Evolutionary conservation across 2,797 vertebrate species (phyloP).

Genomic region (Myripristis jacobus): DNA sequence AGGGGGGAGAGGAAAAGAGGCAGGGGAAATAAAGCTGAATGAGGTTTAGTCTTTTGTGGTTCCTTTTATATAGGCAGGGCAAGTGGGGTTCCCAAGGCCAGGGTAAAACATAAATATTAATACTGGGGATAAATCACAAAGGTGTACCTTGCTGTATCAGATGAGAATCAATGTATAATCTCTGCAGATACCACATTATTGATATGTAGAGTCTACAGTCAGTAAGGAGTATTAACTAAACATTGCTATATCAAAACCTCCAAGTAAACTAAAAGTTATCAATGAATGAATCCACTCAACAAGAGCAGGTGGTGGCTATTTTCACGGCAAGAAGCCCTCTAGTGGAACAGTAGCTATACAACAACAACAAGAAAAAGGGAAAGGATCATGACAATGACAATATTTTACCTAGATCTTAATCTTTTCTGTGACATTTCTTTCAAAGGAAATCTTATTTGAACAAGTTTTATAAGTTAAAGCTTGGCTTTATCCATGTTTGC

Average conservation of each 20-base stretch:
- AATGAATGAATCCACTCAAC: too few relatives aligned
- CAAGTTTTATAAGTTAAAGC: too few relatives aligned
- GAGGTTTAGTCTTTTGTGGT: not conserved
- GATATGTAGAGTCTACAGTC: not conserved
- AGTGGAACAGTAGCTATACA: slow-evolving; percentile 30
- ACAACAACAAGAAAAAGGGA: slow-evolving; percentile 10
- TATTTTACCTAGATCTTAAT: too few relatives aligned
- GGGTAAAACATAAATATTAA: not conserved
- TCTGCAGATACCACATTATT: too few relatives aligned
- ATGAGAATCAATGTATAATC: not conserved
- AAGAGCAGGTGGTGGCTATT: not conserved
- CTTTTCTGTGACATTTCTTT: too few relatives aligned
- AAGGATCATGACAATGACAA: not conserved
- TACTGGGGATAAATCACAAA: too few relatives aligned
- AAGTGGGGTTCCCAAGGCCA: not conserved
- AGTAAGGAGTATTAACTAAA: not conserved
- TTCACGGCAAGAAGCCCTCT: slow-evolving; percentile 30
- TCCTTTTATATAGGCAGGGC: too few relatives aligned
- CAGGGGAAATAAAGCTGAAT: slow-evolving; percentile 1
- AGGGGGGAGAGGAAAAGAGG: not conserved
- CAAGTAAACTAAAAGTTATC: too few relatives aligned
- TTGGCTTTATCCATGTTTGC: not conserved
- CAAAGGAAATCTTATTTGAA: too few relatives aligned
- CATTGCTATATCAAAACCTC: too few relatives aligned
- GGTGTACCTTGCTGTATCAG: not conserved